phyloP scores from a whole-genome alignment of 2,113 vertebrate species.

The Amphiprion ocellaris region DNA sequence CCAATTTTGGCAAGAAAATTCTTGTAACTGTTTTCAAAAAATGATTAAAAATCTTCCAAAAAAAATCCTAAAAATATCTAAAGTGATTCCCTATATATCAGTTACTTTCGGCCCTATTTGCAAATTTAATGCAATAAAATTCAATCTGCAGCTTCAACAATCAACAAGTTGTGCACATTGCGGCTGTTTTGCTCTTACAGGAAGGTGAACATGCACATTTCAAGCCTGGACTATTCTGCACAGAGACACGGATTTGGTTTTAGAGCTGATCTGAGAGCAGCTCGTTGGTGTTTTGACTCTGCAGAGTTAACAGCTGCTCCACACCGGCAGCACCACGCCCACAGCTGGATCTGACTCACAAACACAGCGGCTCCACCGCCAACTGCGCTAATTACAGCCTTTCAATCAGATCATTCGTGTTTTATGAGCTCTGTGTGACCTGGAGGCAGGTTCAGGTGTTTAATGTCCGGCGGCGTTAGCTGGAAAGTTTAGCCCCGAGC shows the following conservation, averaged over 20 bases:
- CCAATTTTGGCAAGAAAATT: no score
- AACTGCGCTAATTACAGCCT: neutral
- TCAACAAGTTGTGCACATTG: no score
- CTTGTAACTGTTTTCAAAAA: no score
- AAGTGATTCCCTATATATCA: no score
- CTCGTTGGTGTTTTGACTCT: conserved; percentile 33
- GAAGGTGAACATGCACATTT: no score
- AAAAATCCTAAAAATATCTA: no score
- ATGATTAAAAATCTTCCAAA: no score
- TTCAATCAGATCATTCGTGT: neutral
- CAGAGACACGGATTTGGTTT: neutral
- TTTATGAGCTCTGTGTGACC: neutral
- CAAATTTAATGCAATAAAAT: no score
- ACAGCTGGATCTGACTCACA: conserved; percentile 43
- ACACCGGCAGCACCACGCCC: conserved; percentile 69
- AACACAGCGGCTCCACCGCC: neutral
- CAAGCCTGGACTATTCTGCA: neutral
- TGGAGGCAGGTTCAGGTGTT: neutral
- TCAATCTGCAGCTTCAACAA: no score
- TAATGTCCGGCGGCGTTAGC: conserved; percentile 17
- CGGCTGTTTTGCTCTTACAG: no score
- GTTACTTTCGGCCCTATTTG: no score
- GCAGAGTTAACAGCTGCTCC: conserved; percentile 57
- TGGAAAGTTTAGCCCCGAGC: conserved; percentile 22
- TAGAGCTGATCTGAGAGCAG: neutral